phyloP scores from a whole-genome alignment of 2,888 invertebrate genomes.

The Marasmarcha lunaedactyla region DNA sequence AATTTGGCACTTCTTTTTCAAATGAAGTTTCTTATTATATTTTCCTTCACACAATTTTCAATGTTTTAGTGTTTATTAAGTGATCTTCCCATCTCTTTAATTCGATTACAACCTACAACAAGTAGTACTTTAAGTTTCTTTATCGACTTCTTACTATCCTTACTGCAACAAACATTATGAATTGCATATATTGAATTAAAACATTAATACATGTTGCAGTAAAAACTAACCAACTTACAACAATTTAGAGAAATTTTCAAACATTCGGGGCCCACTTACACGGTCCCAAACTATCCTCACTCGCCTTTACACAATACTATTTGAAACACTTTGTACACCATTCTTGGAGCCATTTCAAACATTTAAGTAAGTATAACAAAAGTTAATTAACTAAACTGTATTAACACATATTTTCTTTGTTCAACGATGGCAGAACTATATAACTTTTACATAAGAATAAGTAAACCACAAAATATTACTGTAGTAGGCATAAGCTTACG shows the following conservation, averaged over 20 bases:
- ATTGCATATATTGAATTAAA: too few relatives aligned
- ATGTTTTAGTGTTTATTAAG: constrained; percentile 26
- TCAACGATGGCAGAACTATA: constrained; percentile 64
- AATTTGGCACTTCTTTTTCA: constrained; percentile 10
- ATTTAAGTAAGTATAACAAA: constrained; percentile 59
- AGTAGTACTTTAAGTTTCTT: constrained; percentile 67
- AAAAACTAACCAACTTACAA: constrained; percentile 45
- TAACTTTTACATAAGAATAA: constrained; percentile 57
- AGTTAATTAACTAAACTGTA: constrained; percentile 59
- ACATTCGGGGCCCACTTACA: constrained; percentile 15
- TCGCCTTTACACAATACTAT: constrained; percentile 63
- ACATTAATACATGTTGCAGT: constrained; percentile 8
- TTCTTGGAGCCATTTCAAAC: constrained; percentile 26
- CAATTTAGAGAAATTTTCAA: constrained; percentile 50
- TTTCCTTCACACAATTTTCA: too few relatives aligned
- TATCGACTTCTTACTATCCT: constrained; percentile 29
- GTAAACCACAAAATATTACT: constrained; percentile 44
- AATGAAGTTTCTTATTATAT: neutral
- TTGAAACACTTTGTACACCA: constrained; percentile 55
- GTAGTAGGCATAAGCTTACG: constrained; percentile 40
- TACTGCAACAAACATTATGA: too few relatives aligned
- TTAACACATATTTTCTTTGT: constrained; percentile 56
- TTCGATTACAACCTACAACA: constrained; percentile 41
- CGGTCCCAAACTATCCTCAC: constrained; percentile 39
- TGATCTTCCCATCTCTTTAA: constrained; percentile 14